Conservation (phyloP, 2,797 vertebrate genomes). For the Gymnothorax reevesii region DNA sequence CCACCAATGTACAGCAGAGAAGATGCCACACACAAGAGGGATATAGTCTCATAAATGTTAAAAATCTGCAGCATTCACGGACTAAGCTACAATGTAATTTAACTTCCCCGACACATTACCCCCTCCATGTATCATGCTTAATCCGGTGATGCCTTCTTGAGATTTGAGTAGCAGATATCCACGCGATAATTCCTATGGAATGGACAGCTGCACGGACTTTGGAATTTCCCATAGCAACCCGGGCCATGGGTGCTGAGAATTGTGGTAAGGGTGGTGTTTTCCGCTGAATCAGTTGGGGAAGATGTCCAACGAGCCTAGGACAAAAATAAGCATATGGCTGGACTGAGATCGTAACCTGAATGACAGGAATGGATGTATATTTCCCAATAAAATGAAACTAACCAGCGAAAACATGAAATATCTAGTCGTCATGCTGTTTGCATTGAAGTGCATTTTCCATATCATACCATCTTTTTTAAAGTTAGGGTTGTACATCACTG, state of each 20-base stretch:
- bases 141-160: slow-evolving; percentile 61
- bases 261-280: slow-evolving; percentile 58
- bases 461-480: no score
- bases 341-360: no score
- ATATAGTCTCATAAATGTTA: neutral
- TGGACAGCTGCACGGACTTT: slow-evolving; percentile 43
- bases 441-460: no score
- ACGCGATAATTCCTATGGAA: slow-evolving; percentile 57
- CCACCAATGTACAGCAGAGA: neutral
- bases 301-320: no score
- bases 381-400: no score
- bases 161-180: slow-evolving; percentile 50
- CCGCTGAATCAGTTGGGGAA: neutral
- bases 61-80: neutral
- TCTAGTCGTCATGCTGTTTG: no score
- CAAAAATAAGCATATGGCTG: no score
- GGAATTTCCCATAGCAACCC: neutral
- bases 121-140: slow-evolving; percentile 56
- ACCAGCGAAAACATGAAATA: no score
- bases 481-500: neutral
- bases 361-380: no score
- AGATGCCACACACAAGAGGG: neutral
- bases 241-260: slow-evolving; percentile 31
- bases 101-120: slow-evolving; percentile 37
- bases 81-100: slow-evolving; percentile 55